These are phyloP conservation scores for Hesperophylax magnus DNA, from an alignment of 1,140 invertebrate genomes.

Conservation along the genomic window DNA sequence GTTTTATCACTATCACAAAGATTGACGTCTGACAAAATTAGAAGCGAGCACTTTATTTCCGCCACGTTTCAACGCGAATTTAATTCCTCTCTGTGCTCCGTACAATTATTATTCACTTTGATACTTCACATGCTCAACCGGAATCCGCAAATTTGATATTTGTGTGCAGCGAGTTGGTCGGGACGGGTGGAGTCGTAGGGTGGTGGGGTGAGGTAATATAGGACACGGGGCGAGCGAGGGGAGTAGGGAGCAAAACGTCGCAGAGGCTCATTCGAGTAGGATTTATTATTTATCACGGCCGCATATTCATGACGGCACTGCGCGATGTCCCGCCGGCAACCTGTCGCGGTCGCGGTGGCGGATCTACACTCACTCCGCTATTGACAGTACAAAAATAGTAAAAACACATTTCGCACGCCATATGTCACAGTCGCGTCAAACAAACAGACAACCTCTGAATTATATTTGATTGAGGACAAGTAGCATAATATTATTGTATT, in stretches of 20 bases:
- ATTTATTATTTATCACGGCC: constrained; percentile 57
- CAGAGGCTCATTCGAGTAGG: constrained; percentile 48
- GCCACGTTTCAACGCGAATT: background rate
- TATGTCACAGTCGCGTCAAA: background rate
- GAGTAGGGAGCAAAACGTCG: constrained; percentile 25
- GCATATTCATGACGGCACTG: constrained; percentile 55
- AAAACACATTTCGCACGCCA: constrained; percentile 52
- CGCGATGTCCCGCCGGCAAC: constrained; percentile 28
- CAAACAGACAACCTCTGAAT: background rate
- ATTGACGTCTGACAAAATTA: constrained; percentile 28
- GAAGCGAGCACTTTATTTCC: constrained; percentile 11
- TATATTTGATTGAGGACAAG: background rate
- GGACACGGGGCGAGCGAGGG: background rate
- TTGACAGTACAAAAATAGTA: constrained; percentile 45
- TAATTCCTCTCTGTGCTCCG: constrained; percentile 4
- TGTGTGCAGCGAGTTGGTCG: constrained; percentile 3
- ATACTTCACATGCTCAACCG: constrained; percentile 17
- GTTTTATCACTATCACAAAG: constrained; percentile 32
- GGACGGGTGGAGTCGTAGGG: background rate
- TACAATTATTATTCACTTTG: constrained; percentile 31
- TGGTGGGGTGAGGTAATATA: background rate
- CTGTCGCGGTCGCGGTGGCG: constrained; percentile 22
- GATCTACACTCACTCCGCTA: constrained; percentile 43
- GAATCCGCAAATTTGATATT: constrained; percentile 28
- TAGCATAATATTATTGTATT: too few species aligned